Evolutionary conservation across 2,797 vertebrate species (phyloP).

Genomic region (Channa striata): DNA sequence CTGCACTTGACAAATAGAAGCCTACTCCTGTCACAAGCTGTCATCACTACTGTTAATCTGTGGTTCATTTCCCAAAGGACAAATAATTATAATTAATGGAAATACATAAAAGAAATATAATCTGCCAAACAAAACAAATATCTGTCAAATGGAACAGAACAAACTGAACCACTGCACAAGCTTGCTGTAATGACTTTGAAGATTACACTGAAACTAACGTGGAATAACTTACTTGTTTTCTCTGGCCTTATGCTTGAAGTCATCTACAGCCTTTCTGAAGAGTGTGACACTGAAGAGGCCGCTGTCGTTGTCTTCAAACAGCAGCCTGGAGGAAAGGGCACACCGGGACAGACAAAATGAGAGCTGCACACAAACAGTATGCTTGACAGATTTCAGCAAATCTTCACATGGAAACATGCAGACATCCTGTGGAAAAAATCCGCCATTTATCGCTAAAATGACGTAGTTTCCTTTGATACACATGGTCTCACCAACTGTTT

Average conservation of each 20-base stretch:
- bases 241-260: slow-evolving; percentile 98
- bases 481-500: no score
- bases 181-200: neutral
- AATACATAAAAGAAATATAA: neutral
- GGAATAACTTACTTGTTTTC: slow-evolving; percentile 95
- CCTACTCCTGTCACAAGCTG: slow-evolving; percentile 7
- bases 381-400: neutral
- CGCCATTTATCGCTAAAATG: no score
- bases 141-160: neutral
- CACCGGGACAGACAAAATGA: neutral
- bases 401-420: neutral
- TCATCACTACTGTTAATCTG: slow-evolving; percentile 7
- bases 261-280: slow-evolving; percentile 96
- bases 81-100: neutral
- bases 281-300: slow-evolving; percentile 96
- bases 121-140: neutral
- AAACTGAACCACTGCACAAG: slow-evolving; percentile 4
- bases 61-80: slow-evolving; percentile 9
- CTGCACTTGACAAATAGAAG: slow-evolving; percentile 7
- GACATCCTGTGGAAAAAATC: neutral
- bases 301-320: slow-evolving; percentile 95
- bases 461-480: no score
- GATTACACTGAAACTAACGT: neutral
- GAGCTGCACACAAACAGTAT: neutral
- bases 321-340: slow-evolving; percentile 84